phyloP scores from a whole-genome alignment of 2,888 invertebrate genomes.

The Chironomus riparius region DNA sequence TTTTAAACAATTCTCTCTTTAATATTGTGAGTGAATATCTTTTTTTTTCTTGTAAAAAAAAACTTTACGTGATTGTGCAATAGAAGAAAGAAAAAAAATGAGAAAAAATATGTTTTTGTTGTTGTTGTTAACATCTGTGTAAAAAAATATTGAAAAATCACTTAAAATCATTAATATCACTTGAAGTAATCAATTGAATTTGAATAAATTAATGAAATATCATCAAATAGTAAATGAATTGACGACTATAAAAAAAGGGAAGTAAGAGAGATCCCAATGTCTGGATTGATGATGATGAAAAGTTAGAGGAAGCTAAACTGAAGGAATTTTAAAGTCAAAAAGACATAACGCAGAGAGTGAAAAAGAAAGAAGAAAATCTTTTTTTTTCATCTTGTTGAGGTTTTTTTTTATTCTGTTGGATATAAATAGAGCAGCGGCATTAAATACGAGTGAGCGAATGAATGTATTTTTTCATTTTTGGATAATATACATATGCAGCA shows the following conservation, averaged over 20 bases:
- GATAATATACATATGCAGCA: background rate
- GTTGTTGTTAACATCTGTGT: conserved; percentile 4
- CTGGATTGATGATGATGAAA: background rate
- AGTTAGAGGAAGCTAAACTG: background rate
- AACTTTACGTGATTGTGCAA: background rate
- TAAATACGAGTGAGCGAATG: background rate
- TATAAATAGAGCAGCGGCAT: conserved; percentile 9
- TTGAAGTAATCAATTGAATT: background rate
- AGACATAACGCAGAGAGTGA: conserved; percentile 3
- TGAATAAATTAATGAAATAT: background rate
- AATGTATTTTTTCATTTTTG: background rate
- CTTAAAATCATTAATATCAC: background rate
- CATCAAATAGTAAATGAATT: background rate
- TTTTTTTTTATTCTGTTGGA: background rate
- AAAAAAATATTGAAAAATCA: background rate
- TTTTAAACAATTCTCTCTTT: background rate
- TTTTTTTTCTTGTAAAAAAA: background rate
- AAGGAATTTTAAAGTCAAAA: background rate
- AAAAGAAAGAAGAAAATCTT: background rate
- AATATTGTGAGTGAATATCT: background rate
- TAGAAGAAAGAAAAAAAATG: background rate
- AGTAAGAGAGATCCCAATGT: background rate
- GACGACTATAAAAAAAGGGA: background rate
- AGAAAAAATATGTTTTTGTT: background rate
- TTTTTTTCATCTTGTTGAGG: background rate